Evolutionary conservation across 2,888 invertebrate genomes (phyloP).

Genomic region (Tanypteryx hageni): DNA sequence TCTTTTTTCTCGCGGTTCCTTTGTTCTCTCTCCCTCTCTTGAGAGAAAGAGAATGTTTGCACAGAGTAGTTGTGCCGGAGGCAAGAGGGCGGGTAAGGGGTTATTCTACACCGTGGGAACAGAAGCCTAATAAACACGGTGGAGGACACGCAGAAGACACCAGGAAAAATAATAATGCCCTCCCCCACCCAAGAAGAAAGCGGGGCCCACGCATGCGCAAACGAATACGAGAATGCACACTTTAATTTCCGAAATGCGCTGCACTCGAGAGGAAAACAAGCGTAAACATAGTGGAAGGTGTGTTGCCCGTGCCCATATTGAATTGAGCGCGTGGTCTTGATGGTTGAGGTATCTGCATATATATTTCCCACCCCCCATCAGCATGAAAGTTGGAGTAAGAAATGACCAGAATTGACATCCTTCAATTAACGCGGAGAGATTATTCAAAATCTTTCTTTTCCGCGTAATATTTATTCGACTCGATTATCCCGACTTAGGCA

Average conservation of each 20-base stretch:
- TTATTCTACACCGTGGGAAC: conserved; percentile 61
- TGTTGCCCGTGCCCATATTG: neutral
- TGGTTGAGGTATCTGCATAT: neutral
- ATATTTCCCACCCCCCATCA: too few species aligned
- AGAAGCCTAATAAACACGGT: conserved; percentile 44
- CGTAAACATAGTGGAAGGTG: conserved; percentile 41
- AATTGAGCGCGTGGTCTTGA: neutral
- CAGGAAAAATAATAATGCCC: neutral
- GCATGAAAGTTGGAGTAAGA: too few species aligned
- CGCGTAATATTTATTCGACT: too few species aligned
- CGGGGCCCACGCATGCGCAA: conserved; percentile 40
- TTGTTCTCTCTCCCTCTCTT: conserved; percentile 5
- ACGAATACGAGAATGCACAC: conserved; percentile 26
- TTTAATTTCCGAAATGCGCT: neutral
- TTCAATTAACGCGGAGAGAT: too few species aligned
- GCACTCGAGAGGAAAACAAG: neutral
- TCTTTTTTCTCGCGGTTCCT: conserved; percentile 48
- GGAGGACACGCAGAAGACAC: conserved; percentile 18
- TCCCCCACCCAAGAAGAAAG: conserved; percentile 4
- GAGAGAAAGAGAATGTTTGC: conserved; percentile 40
- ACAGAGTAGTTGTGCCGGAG: conserved; percentile 17
- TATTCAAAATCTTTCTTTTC: too few species aligned
- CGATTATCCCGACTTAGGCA: too few species aligned
- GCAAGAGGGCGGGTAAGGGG: conserved; percentile 48
- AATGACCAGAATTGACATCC: too few species aligned